Conservation (phyloP, 2,888 invertebrate genomes). For the Cephalotes varians region DNA sequence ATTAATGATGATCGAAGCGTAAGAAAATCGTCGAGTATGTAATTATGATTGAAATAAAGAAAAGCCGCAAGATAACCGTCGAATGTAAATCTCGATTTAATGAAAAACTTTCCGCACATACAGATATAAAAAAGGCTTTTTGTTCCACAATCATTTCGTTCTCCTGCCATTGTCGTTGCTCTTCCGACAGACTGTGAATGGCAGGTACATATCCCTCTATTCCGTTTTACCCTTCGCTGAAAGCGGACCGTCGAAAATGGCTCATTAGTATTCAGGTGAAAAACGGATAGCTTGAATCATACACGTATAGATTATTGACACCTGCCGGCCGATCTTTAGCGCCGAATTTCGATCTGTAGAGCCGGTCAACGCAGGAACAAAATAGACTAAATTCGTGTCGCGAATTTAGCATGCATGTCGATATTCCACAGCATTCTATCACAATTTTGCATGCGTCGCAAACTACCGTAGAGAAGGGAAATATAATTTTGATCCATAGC, state of each 20-base stretch:
- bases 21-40: constrained; percentile 30
- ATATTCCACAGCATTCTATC: constrained; percentile 26
- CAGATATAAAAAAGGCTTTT: constrained; percentile 47
- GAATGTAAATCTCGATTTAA: constrained; percentile 45
- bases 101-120: constrained; percentile 27
- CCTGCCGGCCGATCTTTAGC: constrained; percentile 45
- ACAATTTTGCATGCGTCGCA: constrained; percentile 38
- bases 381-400: constrained; percentile 42
- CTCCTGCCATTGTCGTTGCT: constrained; percentile 26
- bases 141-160: constrained; percentile 33
- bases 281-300: constrained; percentile 56
- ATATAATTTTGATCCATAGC: constrained; percentile 45
- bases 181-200: constrained; percentile 63
- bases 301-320: constrained; percentile 61
- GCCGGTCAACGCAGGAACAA: constrained; percentile 21
- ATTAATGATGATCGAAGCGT: constrained; percentile 40
- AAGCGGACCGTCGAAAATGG: constrained; percentile 60
- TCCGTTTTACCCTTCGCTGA: constrained; percentile 55
- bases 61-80: constrained; percentile 22
- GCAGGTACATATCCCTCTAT: constrained; percentile 61
- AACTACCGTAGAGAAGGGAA: constrained; percentile 34
- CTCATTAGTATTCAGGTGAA: constrained; percentile 65
- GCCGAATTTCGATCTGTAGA: constrained; percentile 38
- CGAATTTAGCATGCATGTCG: constrained; percentile 41
- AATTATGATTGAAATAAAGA: constrained; percentile 41